Percentiles rank a stretch among this genome's conserved stretches.
Conservation (phyloP, 1,140 invertebrate species). For the Drosophila cardini region DNA sequence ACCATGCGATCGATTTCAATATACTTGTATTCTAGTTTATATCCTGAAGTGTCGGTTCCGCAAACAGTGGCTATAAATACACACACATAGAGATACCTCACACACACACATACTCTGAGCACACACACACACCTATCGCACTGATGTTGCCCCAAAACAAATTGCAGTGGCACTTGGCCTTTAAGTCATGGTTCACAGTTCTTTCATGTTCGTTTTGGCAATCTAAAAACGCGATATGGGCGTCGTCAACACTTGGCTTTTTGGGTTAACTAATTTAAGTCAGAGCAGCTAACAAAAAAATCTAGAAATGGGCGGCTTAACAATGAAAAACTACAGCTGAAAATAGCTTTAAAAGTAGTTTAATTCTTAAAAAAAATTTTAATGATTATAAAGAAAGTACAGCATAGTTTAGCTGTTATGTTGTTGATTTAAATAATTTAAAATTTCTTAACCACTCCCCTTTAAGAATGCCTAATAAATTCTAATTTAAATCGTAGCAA, state of each 20-base stretch:
- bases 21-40: constrained; percentile 43
- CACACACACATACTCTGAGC: not conserved
- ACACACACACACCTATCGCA: constrained; percentile 30
- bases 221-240: constrained; percentile 14
- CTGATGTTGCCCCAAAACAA: constrained; percentile 44
- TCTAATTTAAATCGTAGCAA: not conserved
- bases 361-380: too few relatives aligned
- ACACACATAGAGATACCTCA: not conserved
- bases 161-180: constrained; percentile 73
- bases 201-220: constrained; percentile 16
- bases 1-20: constrained; percentile 50
- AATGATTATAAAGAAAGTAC: too few relatives aligned
- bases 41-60: constrained; percentile 66
- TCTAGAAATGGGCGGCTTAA: not conserved
- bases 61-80: constrained; percentile 43
- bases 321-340: not conserved
- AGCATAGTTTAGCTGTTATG: too few relatives aligned
- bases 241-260: constrained; percentile 2
- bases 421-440: too few relatives aligned
- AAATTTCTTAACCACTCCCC: too few relatives aligned
- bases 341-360: too few relatives aligned
- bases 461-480: too few relatives aligned
- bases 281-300: not conserved
- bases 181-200: constrained; percentile 46
- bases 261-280: not conserved